Evolutionary conservation across 2,113 vertebrate species (phyloP).

Genomic region (Laticauda laticaudata): DNA sequence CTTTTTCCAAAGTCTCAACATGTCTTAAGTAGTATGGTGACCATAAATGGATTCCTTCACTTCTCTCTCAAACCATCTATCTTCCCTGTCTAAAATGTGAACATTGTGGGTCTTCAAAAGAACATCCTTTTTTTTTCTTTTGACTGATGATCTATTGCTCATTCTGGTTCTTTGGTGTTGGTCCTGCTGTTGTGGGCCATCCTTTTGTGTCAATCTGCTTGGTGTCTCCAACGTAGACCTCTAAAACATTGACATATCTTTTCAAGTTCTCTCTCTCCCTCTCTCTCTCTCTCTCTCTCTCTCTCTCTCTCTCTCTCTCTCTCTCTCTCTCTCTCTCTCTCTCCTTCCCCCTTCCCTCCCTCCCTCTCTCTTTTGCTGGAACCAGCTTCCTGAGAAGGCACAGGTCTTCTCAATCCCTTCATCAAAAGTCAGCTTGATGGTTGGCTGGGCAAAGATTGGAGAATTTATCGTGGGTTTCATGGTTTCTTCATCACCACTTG

Average conservation of each 20-base stretch:
- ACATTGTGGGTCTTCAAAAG: not conserved
- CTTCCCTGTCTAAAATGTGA: not conserved
- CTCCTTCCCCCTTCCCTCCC: too few species aligned
- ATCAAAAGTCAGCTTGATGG: not conserved
- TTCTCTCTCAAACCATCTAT: not conserved
- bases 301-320: accelerated
- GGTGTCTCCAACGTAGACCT: too few species aligned
- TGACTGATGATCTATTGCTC: not conserved
- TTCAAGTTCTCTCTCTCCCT: not conserved
- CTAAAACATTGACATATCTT: too few species aligned
- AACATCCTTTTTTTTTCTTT: not conserved
- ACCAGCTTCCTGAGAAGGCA: not conserved
- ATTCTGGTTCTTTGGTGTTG: not conserved
- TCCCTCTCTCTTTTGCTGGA: not conserved
- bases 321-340: not conserved
- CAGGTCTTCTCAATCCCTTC: not conserved
- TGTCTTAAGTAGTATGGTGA: too few species aligned
- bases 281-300: not conserved
- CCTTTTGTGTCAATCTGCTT: not conserved
- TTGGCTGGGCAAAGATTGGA: not conserved
- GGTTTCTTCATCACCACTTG: constrained; percentile 23
- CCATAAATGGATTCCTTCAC: too few species aligned
- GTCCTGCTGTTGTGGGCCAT: not conserved
- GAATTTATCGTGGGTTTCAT: constrained; percentile 1
- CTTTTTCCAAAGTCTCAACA: too few species aligned